Base-by-base conservation (phyloP, 2,113 vertebrate genomes). In the Lycocorax pyrrhopterus region DNA sequence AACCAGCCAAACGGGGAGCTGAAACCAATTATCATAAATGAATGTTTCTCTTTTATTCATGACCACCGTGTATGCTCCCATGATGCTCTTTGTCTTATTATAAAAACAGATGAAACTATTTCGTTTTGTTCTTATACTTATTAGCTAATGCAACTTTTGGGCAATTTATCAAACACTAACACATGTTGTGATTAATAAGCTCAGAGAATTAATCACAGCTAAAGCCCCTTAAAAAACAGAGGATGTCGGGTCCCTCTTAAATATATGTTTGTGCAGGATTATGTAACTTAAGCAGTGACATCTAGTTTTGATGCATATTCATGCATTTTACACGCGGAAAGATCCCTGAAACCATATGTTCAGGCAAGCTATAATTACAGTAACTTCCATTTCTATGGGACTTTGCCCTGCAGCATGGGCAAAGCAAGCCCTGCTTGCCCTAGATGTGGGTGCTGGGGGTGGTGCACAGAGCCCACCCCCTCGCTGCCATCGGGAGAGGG, bases 1-100 rank as follows among this genome's bases (percentile, higher is more conserved):
- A 97, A 97, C 97, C 98, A 98, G 98, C 98, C 98, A 98, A 98
- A 98, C 94, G 98, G 98, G 98, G 98, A 98, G 98, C 98, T 98
- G 98, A 98, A 98, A 98, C 98, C 98, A 98, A 98, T 98, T 98
- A 98, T 98, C 98, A 98, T 98, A 98, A 98, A 98, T 98, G 98
- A 98, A 98, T 98, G 98, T 98, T 98, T 98, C 97, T 98, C 98
- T 98, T 98, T 98, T 98, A 98, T 98, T 98, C 98, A 98, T 98
- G 98, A 98, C 98, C 98, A 98, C 98, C 98, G 96, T 98, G 98
- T 96, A 97, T 97, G 98, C 97, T 98, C 98, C 98, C 98, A 98
- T 98, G 98, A 98, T 98, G 98, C 98, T 98, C 98, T 98, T 97
- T 97, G 97, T 98, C 97, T 96, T 97, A 98, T 98, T 98, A 98